These are phyloP conservation scores for Leptinotarsa tumamoca DNA, from an alignment of 2,888 invertebrate genomes.

Conservation along the genomic window DNA sequence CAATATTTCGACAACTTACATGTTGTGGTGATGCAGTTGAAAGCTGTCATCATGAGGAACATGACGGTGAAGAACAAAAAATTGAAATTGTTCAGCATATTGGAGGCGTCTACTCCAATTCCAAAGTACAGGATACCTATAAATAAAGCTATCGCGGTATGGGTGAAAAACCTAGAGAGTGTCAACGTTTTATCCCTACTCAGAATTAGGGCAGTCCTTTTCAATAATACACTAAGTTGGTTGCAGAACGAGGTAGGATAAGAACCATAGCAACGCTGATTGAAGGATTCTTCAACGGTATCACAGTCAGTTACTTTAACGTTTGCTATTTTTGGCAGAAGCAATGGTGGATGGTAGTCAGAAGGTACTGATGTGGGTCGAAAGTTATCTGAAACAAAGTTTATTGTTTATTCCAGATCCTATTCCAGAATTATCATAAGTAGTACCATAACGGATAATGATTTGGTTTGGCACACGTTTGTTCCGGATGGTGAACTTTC, in stretches of 20 bases:
- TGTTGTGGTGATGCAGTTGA: conserved; percentile 88
- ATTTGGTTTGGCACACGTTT: no score
- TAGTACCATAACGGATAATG: no score
- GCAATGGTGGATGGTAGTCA: conserved; percentile 66
- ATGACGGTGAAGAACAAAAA: conserved; percentile 91
- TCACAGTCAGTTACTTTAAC: conserved; percentile 37
- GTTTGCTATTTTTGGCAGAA: conserved; percentile 49
- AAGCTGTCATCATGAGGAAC: conserved; percentile 95
- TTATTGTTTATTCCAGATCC: no score
- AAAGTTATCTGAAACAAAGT: conserved; percentile 1
- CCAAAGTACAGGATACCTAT: conserved; percentile 87
- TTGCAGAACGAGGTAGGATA: conserved; percentile 73
- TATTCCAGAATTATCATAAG: no score
- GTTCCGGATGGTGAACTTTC: no score
- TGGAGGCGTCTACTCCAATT: conserved; percentile 87
- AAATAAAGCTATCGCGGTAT: conserved; percentile 82
- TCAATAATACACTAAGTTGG: conserved; percentile 73
- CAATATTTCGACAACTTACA: conserved; percentile 75
- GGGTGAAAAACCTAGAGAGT: conserved; percentile 81
- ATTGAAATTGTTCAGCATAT: conserved; percentile 87
- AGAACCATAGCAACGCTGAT: conserved; percentile 53
- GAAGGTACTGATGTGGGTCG: conserved; percentile 64
- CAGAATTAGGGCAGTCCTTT: conserved; percentile 73
- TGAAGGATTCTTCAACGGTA: conserved; percentile 38
- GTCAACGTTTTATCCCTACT: conserved; percentile 82